Percentiles rank a stretch among this genome's conserved stretches.
phyloP scores from a whole-genome alignment of 2,888 invertebrate species.

The Escarpia spicata region DNA sequence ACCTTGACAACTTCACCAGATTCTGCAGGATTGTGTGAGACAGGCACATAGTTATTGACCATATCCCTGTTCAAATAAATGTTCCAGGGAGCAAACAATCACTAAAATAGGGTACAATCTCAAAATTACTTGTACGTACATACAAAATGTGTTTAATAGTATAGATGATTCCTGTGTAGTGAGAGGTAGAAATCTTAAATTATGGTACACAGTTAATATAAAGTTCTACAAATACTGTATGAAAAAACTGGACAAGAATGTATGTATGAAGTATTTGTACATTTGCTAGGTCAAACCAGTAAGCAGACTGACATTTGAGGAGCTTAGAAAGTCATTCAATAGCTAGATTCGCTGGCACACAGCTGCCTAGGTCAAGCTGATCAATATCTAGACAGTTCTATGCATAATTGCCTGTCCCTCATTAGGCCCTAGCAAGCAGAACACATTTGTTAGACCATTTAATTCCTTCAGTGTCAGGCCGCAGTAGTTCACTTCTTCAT shows the following conservation, averaged over 20 bases:
- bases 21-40: too few relatives aligned
- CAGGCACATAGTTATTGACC: too few relatives aligned
- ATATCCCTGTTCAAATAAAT: neutral
- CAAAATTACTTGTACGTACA: too few relatives aligned
- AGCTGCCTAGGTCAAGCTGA: constrained; percentile 6
- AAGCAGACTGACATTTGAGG: neutral
- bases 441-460: neutral
- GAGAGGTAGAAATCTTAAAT: too few relatives aligned
- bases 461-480: neutral
- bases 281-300: neutral
- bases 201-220: neutral
- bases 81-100: neutral
- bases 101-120: neutral
- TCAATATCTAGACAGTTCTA: neutral
- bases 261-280: neutral
- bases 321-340: neutral
- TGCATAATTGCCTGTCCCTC: neutral
- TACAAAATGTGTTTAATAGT: too few relatives aligned
- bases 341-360: neutral
- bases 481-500: neutral
- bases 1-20: too few relatives aligned
- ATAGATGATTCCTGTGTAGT: too few relatives aligned
- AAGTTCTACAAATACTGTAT: neutral
- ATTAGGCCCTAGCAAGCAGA: neutral
- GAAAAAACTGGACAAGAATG: neutral